Conservation (phyloP, 2,888 invertebrate species). For the Alloscopus bannaensis region DNA sequence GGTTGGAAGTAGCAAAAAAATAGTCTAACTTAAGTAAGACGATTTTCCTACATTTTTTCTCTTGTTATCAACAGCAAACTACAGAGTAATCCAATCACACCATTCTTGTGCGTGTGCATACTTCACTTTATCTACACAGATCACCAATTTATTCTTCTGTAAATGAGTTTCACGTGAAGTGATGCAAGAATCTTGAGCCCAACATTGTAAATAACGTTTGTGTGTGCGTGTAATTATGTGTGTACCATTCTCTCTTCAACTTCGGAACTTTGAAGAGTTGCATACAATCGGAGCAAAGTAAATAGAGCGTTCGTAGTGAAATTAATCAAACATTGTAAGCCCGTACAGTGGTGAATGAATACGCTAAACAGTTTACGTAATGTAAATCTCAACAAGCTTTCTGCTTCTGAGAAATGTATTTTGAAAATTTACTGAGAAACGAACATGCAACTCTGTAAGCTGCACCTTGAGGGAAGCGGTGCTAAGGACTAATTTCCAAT, state of each 20-base stretch:
- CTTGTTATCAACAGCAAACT: neutral
- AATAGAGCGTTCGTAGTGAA: no score
- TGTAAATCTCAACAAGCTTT: no score
- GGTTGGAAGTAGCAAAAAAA: neutral
- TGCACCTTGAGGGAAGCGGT: no score
- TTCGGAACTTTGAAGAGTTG: neutral
- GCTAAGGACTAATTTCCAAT: neutral
- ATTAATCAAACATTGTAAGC: no score
- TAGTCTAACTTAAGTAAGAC: neutral
- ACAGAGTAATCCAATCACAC: slow-evolving; percentile 11
- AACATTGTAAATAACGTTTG: neutral
- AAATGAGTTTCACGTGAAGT: neutral
- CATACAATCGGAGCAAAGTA: no score
- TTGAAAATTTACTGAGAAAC: no score
- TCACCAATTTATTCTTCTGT: neutral
- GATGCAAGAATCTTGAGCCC: no score
- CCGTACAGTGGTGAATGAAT: no score
- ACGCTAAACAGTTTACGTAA: no score
- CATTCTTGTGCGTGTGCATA: neutral
- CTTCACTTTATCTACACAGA: neutral
- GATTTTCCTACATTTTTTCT: neutral
- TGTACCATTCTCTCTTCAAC: neutral
- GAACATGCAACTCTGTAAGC: no score
- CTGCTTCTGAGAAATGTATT: no score
- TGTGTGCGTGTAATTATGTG: neutral